These are phyloP conservation scores for Biston stratarius DNA, from an alignment of 2,888 invertebrate genomes.

Conservation along the genomic window DNA sequence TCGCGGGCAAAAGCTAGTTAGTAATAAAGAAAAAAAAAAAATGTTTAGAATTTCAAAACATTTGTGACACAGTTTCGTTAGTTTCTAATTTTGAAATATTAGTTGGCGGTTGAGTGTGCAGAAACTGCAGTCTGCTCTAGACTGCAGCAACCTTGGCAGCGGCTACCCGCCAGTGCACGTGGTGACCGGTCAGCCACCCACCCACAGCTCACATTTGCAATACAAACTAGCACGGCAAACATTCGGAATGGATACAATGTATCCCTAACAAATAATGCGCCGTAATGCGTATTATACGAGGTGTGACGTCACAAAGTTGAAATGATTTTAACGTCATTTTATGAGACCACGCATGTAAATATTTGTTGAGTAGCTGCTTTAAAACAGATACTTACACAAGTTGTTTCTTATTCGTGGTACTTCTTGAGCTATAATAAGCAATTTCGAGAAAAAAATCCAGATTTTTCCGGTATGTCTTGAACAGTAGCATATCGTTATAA, in stretches of 20 bases:
- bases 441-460: too few species aligned
- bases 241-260: constrained; percentile 4
- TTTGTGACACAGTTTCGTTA: too few species aligned
- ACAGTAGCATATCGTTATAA: too few species aligned
- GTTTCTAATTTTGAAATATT: too few species aligned
- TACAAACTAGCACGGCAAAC: constrained; percentile 26
- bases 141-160: constrained; percentile 50
- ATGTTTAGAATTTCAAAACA: too few species aligned
- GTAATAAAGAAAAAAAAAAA: too few species aligned
- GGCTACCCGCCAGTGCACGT: constrained; percentile 51
- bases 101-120: constrained; percentile 13
- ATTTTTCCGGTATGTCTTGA: too few species aligned
- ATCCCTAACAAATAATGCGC: background rate
- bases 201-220: constrained; percentile 13
- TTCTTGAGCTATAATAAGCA: too few species aligned
- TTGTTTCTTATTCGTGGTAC: background rate
- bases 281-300: background rate
- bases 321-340: background rate
- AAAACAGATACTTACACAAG: background rate
- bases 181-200: constrained; percentile 35
- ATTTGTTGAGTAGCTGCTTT: background rate
- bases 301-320: constrained; percentile 1
- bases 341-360: background rate
- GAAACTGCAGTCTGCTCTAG: constrained; percentile 5
- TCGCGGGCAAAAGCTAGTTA: too few species aligned